phyloP scores from a whole-genome alignment of 2,797 vertebrate species.

The Phrynocephalus forsythii region DNA sequence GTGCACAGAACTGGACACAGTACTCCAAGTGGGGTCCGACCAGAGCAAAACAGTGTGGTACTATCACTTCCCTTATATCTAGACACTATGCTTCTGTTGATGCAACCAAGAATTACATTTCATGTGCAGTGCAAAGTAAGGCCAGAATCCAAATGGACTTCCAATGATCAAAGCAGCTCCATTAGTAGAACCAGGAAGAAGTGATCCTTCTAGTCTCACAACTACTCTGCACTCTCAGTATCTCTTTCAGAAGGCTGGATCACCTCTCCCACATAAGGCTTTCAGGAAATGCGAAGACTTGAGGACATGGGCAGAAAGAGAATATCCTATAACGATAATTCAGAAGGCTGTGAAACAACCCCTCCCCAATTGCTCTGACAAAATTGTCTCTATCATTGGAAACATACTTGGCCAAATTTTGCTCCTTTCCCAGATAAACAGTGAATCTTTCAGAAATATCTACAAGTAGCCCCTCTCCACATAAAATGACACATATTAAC shows the following conservation, averaged over 20 bases:
- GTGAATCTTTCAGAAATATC: background rate
- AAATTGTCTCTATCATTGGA: background rate
- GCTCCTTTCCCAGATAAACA: background rate
- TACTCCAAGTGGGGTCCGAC: too few relatives aligned
- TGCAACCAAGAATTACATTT: background rate
- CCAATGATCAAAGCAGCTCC: background rate
- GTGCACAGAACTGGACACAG: too few relatives aligned
- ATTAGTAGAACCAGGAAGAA: background rate
- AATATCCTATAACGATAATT: background rate
- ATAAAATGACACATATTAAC: background rate
- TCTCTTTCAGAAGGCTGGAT: background rate
- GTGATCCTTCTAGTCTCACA: background rate
- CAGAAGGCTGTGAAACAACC: background rate
- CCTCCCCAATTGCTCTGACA: background rate
- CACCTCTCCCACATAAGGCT: background rate
- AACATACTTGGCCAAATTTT: fast-evolving
- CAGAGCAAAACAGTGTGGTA: too few relatives aligned
- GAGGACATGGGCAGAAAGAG: too few relatives aligned
- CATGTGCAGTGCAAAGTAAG: background rate
- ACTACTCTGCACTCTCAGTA: background rate
- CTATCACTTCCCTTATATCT: too few relatives aligned
- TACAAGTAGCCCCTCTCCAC: background rate
- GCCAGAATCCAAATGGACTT: background rate
- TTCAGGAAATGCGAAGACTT: background rate
- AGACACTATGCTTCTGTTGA: too few relatives aligned